These are phyloP conservation scores for Odiellus spinosus DNA, from an alignment of 2,888 invertebrate species.

Conservation along the genomic window DNA sequence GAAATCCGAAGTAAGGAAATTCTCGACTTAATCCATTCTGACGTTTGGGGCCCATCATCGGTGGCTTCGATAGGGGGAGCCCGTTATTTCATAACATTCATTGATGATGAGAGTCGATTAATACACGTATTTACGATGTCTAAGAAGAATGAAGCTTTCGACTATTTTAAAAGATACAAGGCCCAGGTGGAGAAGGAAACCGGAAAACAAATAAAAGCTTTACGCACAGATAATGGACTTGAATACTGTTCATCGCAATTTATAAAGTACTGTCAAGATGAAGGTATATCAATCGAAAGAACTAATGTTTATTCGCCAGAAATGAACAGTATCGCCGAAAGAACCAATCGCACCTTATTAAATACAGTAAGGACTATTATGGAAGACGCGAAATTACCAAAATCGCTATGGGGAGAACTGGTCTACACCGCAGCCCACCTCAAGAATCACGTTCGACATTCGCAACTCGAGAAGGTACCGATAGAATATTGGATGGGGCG, in stretches of 20 bases:
- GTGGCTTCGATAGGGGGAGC: conserved; percentile 4
- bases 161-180: too few species aligned
- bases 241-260: not conserved
- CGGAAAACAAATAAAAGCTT: too few species aligned
- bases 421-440: too few species aligned
- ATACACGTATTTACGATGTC: conserved; percentile 3
- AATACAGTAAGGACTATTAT: not conserved
- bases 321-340: conserved; percentile 4
- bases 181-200: too few species aligned
- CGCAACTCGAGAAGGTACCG: not conserved
- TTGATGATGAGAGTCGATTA: conserved; percentile 5
- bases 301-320: conserved; percentile 3
- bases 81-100: conserved; percentile 6
- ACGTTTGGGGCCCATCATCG: conserved; percentile 7
- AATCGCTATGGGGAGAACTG: too few species aligned
- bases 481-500: not conserved
- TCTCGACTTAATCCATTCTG: conserved; percentile 3
- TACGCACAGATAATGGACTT: not conserved
- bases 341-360: not conserved
- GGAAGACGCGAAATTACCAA: not conserved
- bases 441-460: not conserved
- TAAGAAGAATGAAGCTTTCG: conserved; percentile 2
- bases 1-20: too few species aligned
- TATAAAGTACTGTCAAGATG: not conserved
- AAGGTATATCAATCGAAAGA: not conserved